Conservation (phyloP, 2,797 vertebrate species). For the Lithobates sylvaticus region DNA sequence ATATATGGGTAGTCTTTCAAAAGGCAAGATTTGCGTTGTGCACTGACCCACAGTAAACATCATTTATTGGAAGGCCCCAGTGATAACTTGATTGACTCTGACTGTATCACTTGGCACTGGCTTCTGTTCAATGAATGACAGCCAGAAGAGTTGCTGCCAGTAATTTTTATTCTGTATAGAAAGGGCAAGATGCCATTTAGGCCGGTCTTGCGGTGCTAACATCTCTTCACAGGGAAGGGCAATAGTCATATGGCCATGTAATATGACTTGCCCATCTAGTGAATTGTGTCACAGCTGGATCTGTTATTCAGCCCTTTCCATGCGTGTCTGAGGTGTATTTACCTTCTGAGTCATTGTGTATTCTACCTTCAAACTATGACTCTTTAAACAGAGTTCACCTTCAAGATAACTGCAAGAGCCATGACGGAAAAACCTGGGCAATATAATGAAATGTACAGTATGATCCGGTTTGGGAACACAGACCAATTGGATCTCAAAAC, state of each 20-base stretch:
- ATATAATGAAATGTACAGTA: neutral
- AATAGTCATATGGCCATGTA: neutral
- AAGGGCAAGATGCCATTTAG: neutral
- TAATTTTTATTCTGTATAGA: neutral
- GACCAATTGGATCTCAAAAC: neutral
- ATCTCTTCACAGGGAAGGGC: neutral
- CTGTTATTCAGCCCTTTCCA: conserved; percentile 6
- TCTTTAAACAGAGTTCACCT: conserved; percentile 61
- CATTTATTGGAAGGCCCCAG: no score
- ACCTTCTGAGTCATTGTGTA: conserved; percentile 75
- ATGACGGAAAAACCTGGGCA: neutral
- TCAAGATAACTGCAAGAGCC: neutral
- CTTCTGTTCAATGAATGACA: neutral
- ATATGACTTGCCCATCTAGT: neutral
- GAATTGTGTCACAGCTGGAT: neutral
- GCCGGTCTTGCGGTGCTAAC: neutral
- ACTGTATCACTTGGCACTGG: neutral
- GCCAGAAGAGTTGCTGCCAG: no score
- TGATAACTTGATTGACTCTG: no score
- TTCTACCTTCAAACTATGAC: conserved; percentile 66
- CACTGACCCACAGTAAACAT: no score
- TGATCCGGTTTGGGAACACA: neutral
- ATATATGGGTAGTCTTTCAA: no score
- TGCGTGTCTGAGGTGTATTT: conserved; percentile 59
- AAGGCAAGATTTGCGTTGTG: no score